These are phyloP conservation scores for Sinella curviseta DNA, from an alignment of 1,140 invertebrate genomes.

Conservation along the genomic window DNA sequence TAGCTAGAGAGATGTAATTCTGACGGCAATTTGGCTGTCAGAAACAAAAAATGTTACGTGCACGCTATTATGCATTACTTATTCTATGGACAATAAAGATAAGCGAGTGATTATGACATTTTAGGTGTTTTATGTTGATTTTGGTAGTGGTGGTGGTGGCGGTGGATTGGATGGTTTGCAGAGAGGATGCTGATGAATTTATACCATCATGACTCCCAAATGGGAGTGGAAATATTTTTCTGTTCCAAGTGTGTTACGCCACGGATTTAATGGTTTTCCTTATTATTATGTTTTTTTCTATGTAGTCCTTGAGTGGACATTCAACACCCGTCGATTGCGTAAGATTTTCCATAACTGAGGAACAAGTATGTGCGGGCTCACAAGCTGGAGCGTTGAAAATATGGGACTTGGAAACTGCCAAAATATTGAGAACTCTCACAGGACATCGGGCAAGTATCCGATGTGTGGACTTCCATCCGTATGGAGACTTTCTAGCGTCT, in stretches of 20 bases:
- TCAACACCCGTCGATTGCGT: constrained; percentile 91
- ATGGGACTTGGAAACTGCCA: constrained; percentile 94
- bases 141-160: not conserved
- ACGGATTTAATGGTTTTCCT: constrained; percentile 11
- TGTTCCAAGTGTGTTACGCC: not conserved
- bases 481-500: constrained; percentile 89
- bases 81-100: not conserved
- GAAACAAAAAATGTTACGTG: not conserved
- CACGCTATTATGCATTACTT: not conserved
- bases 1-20: not conserved
- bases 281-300: constrained; percentile 50
- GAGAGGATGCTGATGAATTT: not conserved
- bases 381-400: constrained; percentile 89
- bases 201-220: not conserved
- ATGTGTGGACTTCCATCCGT: constrained; percentile 94
- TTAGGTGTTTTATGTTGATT: constrained; percentile 10
- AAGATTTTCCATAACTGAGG: constrained; percentile 89
- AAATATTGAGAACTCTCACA: constrained; percentile 84
- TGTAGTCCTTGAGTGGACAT: constrained; percentile 86
- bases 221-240: constrained; percentile 19
- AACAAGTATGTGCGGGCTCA: constrained; percentile 92
- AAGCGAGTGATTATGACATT: constrained; percentile 8
- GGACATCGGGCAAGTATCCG: constrained; percentile 88
- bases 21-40: not conserved
- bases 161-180: not conserved